Evolutionary conservation across 1,140 invertebrate species (phyloP), one percentile per base, ranked within the genome.

Genomic region (Apocrypta bakeri): DNA sequence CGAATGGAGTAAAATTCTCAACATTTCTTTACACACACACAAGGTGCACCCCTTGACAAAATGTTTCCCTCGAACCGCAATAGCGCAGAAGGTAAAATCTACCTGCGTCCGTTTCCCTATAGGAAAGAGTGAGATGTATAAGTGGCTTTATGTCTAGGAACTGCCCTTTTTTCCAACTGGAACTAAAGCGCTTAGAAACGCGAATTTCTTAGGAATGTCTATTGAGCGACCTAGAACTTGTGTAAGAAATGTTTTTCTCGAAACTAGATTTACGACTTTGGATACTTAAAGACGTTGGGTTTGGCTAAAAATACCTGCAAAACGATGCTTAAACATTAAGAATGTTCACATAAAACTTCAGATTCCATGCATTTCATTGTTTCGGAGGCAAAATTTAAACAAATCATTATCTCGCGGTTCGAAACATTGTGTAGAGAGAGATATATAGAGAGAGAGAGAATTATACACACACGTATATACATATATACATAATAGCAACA

Each of bases 171-270:
- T 40, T 29, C 0, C 0, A 4, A 9, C 12, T 63, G 42, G 27
- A 71, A 79, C 27, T 14, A 33, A 61, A 72, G 27, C 27, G 42
- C 37, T 71, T 17, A 24, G 25, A 79, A 79, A 63, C 29, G 48
- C 69, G 68, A 31, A 31, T 63, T 63, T 63, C 78, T 17, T 9
- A 21, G 48, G 69, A 80, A 80, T 64, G 6, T 24, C 42, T 69
- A 31, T 40, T 48, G 25, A 17, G 76, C 64, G 76, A 40, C 63
- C 73, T 75, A 63, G 61, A 75, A n/a, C 24, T 29, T 66, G 64
- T 66, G 75, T 42, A 31, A 12, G 66, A 9, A 42, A 42, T 68
- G 24, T 8, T 75, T 31, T 63, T 31, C 31, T 31, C 6, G n/a
- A 21, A 61, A 27, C 31, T 75, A 7, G 3, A 56, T 56, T n/a